Percentiles rank a stretch among this genome's conserved stretches.
These are phyloP conservation scores for Scaptomyza parva DNA, from an alignment of 2,888 invertebrate species.

Conservation along the genomic window DNA sequence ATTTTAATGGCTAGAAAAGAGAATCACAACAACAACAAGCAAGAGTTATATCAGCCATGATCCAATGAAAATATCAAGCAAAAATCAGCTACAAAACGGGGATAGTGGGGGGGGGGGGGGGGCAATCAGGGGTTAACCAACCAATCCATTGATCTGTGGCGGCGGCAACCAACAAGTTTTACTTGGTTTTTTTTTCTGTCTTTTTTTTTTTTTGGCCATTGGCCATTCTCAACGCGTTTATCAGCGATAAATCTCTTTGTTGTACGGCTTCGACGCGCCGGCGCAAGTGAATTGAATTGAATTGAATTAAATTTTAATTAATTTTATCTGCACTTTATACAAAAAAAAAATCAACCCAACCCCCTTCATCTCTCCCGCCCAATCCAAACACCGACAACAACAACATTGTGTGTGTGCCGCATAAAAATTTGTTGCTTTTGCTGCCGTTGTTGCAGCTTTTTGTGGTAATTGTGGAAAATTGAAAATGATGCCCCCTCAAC, in stretches of 20 bases:
- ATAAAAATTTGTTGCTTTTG: constrained; percentile 41
- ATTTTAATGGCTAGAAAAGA: constrained; percentile 75
- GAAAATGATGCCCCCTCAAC: constrained; percentile 58
- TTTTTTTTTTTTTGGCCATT: constrained; percentile 42
- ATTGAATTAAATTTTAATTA: constrained; percentile 81
- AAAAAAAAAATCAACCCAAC: neutral
- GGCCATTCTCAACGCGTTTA: constrained; percentile 79
- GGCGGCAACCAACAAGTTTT: constrained; percentile 32
- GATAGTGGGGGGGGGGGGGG: too few relatives aligned
- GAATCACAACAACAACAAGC: constrained; percentile 26
- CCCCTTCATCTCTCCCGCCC: too few relatives aligned
- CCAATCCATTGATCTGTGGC: constrained; percentile 68
- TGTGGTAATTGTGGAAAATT: constrained; percentile 78
- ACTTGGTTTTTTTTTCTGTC: neutral
- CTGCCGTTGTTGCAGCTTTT: constrained; percentile 12
- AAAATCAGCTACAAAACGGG: neutral
- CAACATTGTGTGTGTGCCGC: constrained; percentile 31
- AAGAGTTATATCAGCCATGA: constrained; percentile 54
- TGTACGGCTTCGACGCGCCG: constrained; percentile 62
- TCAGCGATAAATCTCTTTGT: constrained; percentile 81
- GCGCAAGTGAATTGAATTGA: constrained; percentile 78
- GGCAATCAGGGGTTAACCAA: neutral
- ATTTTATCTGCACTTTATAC: constrained; percentile 76
- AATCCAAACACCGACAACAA: neutral
- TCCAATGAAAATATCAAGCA: constrained; percentile 26